Evolutionary conservation across 2,113 vertebrate genomes (phyloP).

Genomic region (Pelobates fuscus): DNA sequence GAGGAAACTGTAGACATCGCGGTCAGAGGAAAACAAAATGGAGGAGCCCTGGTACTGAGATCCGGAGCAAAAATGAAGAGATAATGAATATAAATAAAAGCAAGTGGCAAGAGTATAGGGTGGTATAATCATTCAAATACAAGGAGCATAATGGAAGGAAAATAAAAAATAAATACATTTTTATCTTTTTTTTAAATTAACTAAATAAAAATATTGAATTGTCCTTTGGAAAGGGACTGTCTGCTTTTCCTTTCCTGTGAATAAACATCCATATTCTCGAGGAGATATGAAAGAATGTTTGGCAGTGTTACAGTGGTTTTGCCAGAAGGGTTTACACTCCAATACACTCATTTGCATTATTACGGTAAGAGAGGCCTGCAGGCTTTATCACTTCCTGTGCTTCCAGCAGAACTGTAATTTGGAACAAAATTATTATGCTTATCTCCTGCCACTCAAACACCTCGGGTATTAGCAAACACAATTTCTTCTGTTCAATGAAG

Average conservation of each 20-base stretch:
- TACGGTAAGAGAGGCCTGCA: slow-evolving; percentile 65
- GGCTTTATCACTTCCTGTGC: slow-evolving; percentile 72
- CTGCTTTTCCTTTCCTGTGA: neutral
- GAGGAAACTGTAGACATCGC: no score
- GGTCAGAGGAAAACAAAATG: no score
- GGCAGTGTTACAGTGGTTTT: slow-evolving; percentile 52
- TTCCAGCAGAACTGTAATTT: slow-evolving; percentile 69
- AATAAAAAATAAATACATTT: no score
- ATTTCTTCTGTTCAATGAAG: slow-evolving; percentile 62
- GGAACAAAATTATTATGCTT: slow-evolving; percentile 68
- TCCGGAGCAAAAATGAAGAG: no score
- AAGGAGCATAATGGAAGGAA: no score
- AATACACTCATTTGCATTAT: slow-evolving; percentile 62
- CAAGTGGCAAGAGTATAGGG: no score
- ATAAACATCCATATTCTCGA: slow-evolving; percentile 31
- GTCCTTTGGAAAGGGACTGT: neutral
- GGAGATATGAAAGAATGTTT: slow-evolving; percentile 47
- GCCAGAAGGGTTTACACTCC: slow-evolving; percentile 61
- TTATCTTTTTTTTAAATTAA: no score
- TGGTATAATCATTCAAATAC: no score
- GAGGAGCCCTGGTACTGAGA: no score
- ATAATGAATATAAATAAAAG: no score
- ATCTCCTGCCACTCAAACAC: slow-evolving; percentile 69
- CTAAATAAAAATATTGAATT: no score
- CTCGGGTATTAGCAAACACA: slow-evolving; percentile 66